A percentile compares a stretch with the other conserved stretches of the same genome.
phyloP scores from a whole-genome alignment of 2,797 vertebrate genomes.

The Rhinogobio ventralis region DNA sequence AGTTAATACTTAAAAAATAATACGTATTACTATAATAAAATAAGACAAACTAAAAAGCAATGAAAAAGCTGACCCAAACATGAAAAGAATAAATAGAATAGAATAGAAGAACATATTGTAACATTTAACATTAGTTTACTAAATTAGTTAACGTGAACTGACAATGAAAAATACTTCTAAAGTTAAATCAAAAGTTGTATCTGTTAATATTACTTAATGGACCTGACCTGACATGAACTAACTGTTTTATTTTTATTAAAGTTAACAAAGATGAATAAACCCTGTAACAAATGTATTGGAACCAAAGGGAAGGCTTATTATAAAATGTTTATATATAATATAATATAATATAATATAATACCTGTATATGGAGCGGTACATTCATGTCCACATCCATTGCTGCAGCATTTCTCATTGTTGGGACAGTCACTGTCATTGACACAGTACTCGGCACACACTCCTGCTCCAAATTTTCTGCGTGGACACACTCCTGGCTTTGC shows the following conservation, averaged over 20 bases:
- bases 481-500: slow-evolving; percentile 78
- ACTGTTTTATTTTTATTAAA: background rate
- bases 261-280: background rate
- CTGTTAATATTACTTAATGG: background rate
- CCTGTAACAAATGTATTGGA: background rate
- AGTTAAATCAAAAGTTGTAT: background rate
- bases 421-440: slow-evolving; percentile 74
- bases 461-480: slow-evolving; percentile 54
- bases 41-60: background rate
- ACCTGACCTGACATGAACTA: background rate
- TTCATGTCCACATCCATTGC: slow-evolving; percentile 75
- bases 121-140: background rate
- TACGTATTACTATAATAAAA: background rate
- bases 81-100: background rate
- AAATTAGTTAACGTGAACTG: background rate
- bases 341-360: slow-evolving; percentile 41
- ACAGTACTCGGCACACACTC: slow-evolving; percentile 73
- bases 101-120: background rate
- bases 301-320: background rate
- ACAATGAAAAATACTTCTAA: background rate
- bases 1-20: background rate
- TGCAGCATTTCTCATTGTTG: slow-evolving; percentile 76
- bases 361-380: slow-evolving; percentile 74
- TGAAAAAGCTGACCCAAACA: background rate
- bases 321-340: background rate